Evolutionary conservation across 2,113 vertebrate species (phyloP), one percentile per base, ranked within the genome.

Genomic region (Choloepus hoffmanni): DNA sequence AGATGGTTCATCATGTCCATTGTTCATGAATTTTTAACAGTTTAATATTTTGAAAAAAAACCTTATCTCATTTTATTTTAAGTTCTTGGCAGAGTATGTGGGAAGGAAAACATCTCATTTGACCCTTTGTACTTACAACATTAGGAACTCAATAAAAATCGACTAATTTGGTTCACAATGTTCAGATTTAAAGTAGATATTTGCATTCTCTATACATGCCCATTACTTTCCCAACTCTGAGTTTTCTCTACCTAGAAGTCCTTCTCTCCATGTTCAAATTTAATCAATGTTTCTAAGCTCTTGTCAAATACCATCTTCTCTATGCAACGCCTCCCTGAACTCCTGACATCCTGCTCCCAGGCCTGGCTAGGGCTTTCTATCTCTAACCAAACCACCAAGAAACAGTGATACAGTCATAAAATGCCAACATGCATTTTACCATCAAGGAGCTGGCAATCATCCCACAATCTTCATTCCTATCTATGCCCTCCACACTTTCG

Each of bases 1-100:
- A 83, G 40, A 72, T 93, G 73, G 40, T 60, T 93, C 60, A 33
- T 60, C 45, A 13, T 68, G 63, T 43, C 63, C 43, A 73, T 48
- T 48, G 33, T 58, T 40, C 18, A 78, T 67, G 65, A 82, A 68
- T 55, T 95, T 94, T 86, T 84, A 93, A 77, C 43, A 67, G n/a
- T 86, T 91, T 82, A 33, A 60, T 89, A 72, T 45, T 87, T 63
- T 84, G 23, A 89, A 90, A 92, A 24, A 50, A 11, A 81, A 84
- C 7, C 9, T 85, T 55, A 82, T 72, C 76, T 95, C 85, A 70
- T 21, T 84, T 94, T 85, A 82, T 62, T 92, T 92, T 89, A 86
- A 81, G 26, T 76, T 96, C 55, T 85, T 90, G 70, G 58, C 70
- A 93, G 60, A 74, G 33, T n/a, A 36, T 18, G 58, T 90, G 10